Base-by-base conservation (phyloP, 2,797 vertebrate genomes). In the Rhinogobio ventralis region DNA sequence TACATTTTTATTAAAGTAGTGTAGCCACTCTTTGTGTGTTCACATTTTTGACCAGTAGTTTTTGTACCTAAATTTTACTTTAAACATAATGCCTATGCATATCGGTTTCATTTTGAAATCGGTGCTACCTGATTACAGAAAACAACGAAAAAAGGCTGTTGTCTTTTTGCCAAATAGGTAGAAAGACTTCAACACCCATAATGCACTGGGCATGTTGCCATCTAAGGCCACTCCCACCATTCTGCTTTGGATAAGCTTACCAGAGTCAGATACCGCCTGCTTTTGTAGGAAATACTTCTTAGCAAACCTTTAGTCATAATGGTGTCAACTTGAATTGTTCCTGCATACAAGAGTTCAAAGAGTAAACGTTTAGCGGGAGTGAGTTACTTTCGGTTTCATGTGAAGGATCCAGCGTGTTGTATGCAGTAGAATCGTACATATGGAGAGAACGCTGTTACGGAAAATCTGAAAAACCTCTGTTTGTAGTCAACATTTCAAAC, bases 381-480 rank as follows among this genome's bases (percentile, higher is more conserved):
- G 13, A 28, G 60, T 62, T 28, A 28, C 5, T 28, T 25, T 14
- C 5, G 2, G n/a, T 62, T 28, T 28, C 57, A 11, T 14, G n/a
- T 14, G 57, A 60, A 60, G n/a, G n/a, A 13, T 60, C 10, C 0
- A 14, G 57, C n/a, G 1, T 5, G 55, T 57, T 57, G 55, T 25
- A 25, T 13, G n/a, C n/a, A 25, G 10, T 25, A 57, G n/a, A 57
- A 57, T 11, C 4, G 0, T 57, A n/a, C 11, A n/a, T 11, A 57
- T 1, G 20, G 23, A 57, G 23, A n/a, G 55, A 57, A 57, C 9
- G 9, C 9, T 0, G 3, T 4, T 0, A 11, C 0, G 3, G 1
- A 23, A 23, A 23, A 23, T 10, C 8, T 23, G 23, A 60, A 60
- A 25, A 60, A 25, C 4, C 4, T 13, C 0, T 2, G n/a, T 60